phyloP scores from a whole-genome alignment of 2,888 invertebrate genomes.

The Abscondita cerata region DNA sequence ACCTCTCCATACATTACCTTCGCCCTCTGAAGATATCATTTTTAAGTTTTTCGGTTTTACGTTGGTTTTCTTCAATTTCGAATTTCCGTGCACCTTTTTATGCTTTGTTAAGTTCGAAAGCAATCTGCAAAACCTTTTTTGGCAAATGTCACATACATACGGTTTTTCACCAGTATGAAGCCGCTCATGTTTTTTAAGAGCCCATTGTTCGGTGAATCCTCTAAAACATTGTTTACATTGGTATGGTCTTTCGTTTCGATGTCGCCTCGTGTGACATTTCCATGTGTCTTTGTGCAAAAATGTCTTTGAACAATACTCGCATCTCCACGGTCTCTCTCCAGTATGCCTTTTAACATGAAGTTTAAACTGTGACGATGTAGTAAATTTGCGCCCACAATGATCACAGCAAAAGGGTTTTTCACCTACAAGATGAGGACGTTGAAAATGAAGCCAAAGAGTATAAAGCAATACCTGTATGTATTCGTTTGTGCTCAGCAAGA shows the following conservation, averaged over 20 bases:
- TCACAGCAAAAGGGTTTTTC: slow-evolving; percentile 79
- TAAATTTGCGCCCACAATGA: slow-evolving; percentile 71
- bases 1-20: slow-evolving; percentile 34
- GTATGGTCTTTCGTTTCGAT: slow-evolving; percentile 70
- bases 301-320: slow-evolving; percentile 65
- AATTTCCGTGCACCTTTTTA: slow-evolving; percentile 56
- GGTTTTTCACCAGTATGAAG: slow-evolving; percentile 74
- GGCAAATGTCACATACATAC: slow-evolving; percentile 74
- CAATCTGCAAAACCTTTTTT: slow-evolving; percentile 74
- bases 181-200: slow-evolving; percentile 69
- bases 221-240: slow-evolving; percentile 66
- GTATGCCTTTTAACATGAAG: slow-evolving; percentile 70
- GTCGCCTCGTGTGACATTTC: slow-evolving; percentile 71
- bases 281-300: slow-evolving; percentile 69
- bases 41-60: slow-evolving; percentile 32
- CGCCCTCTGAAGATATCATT: slow-evolving; percentile 33
- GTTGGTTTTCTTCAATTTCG: slow-evolving; percentile 20
- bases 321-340: slow-evolving; percentile 66
- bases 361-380: slow-evolving; percentile 76
- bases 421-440: slow-evolving; percentile 55
- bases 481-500: slow-evolving; percentile 76
- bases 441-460: not conserved
- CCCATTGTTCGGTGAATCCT: slow-evolving; percentile 71
- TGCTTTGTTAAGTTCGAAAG: slow-evolving; percentile 77
- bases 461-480: slow-evolving; percentile 65